Base-by-base conservation (phyloP, 2,888 invertebrate genomes). In the Phoenoteleia sp. region DNA sequence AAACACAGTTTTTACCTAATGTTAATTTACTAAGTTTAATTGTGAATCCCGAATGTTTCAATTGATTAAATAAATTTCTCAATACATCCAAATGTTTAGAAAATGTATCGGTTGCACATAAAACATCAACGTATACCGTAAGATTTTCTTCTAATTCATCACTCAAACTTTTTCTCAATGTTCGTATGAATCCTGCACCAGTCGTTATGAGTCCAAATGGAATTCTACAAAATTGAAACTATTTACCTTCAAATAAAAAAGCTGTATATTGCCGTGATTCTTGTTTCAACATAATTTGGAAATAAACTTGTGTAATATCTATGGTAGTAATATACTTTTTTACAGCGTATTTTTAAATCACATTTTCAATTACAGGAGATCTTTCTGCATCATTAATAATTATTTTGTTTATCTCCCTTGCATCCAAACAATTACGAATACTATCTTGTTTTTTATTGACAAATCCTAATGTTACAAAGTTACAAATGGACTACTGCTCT, bases 281-380 rank as follows among this genome's bases (percentile, higher is more conserved):
- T 23, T 54, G 11, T 39, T 54, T 54, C 27, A 76, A 17, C 5
- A 17, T 23, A n/a, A 76, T 66, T 45, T 76, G 66, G 15, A 76
- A 66, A 66, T 64, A 76, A 29, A 42, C 76, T 54, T 66, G 54
- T 11, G 76, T 54, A n/a, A 76, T 21, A 25, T 76, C 76, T 6
- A 64, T 25, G 2, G 42, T 54, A 5, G 52, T 45, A 33, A 76
- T 66, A 45, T 47, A 17, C 21, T 15, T 47, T 27, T 39, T 76
- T 4, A 42, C 45, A 9, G 62, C 64, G 39, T 76, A 66, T 42
- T 42, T 47, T 45, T 76, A 56, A 1, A 66, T 17, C 13, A 75
- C 36, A 13, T 60, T 49, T n/a, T 74, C 74, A 11, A 74, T 62
- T 47, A 13, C 17, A n/a, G 27, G 49, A 13, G 74, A 62, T 13